Conservation (phyloP, 2,888 invertebrate species). For the Tenthredo amoena region DNA sequence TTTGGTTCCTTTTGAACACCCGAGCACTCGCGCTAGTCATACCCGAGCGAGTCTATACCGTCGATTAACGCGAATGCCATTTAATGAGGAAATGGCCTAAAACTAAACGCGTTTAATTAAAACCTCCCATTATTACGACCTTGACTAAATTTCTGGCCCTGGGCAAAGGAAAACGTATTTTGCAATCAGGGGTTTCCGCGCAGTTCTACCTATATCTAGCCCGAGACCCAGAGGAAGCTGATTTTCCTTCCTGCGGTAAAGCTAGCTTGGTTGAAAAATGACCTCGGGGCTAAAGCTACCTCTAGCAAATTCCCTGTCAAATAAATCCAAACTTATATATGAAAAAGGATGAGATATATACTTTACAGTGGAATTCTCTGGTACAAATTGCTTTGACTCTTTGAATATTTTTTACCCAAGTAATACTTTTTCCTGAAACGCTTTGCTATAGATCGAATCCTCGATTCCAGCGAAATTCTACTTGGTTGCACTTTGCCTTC, state of each 20-base stretch:
- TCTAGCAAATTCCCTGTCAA: not conserved
- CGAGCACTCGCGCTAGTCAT: not conserved
- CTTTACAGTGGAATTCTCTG: not conserved
- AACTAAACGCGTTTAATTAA: constrained; percentile 39
- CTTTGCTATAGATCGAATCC: not conserved
- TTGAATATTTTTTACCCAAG: not conserved
- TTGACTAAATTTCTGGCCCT: not conserved
- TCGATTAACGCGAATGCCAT: constrained; percentile 7
- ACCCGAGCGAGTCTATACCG: not conserved
- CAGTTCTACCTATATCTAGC: not conserved
- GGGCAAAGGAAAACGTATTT: not conserved
- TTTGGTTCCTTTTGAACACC: not conserved
- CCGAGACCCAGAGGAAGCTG: not conserved
- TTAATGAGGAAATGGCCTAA: constrained; percentile 45
- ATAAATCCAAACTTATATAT: not conserved
- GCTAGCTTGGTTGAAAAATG: not conserved
- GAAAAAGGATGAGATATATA: not conserved
- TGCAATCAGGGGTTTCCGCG: not conserved
- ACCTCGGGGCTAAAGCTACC: not conserved
- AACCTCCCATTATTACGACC: constrained; percentile 29
- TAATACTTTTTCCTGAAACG: not conserved
- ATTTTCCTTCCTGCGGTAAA: not conserved
- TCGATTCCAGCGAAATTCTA: not conserved
- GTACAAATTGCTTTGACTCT: not conserved
- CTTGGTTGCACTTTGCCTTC: not conserved